Base-by-base conservation (phyloP, 2,797 vertebrate genomes). In the Gadopsis marmoratus region DNA sequence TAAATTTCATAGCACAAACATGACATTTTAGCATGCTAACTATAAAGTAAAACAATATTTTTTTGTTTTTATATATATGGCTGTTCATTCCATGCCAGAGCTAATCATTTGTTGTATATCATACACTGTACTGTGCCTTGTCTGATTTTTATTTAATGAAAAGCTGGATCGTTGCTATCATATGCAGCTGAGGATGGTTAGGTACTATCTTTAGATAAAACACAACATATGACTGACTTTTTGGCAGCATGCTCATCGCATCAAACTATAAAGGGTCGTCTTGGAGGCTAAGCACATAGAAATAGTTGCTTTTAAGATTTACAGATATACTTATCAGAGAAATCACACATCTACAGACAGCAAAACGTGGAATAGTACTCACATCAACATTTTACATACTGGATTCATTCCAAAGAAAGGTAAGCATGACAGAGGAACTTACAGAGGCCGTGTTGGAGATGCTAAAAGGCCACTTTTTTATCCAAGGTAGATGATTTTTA, bases 401-500 rank as follows among this genome's bases (percentile, higher is more conserved):
- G 37, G 73, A 75, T 77, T 90, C 54, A 75, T 86, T 88, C 85
- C 74, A 62, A 88, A 85, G 26, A 26, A 74, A 86, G 74, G 68
- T 66, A 80, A 75, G 69, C 74, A 81, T 80, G 77, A 89, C 74
- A 73, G 76, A 76, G 85, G 79, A 83, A 91, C 76, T 53, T 78
- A 90, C 62, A 80, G 85, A 80, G 89, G 89, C 83, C 90, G 67
- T 81, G 87, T 56, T 85, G 87, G 80, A 94, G 84, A 89, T 93
- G 93, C 88, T 90, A 89, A 95, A 95, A 96, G 95, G 94, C 93
- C 93, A 92, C 91, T 35, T 89, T 88, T 88, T 82, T 93, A 91
- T 87, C 85, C 79, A 91, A 92, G 77, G 85, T 92, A 91, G 92
- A 89, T 90, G 79, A 92, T 89, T 86, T 90, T 86, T 81, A 77